phyloP scores from a whole-genome alignment of 1,140 invertebrate genomes.

The Aphaenogaster floridana region DNA sequence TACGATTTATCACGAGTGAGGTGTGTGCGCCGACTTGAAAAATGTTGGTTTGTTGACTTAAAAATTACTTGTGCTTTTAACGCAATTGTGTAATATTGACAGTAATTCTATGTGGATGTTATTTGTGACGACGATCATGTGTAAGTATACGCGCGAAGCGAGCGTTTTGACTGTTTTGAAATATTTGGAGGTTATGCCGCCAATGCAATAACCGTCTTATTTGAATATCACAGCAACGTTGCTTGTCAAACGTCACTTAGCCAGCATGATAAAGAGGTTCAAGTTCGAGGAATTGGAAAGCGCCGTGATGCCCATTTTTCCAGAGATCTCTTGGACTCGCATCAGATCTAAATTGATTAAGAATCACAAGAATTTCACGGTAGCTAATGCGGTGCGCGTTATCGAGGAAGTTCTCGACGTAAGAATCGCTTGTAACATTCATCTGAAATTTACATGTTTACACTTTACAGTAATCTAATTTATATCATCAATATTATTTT shows the following conservation, averaged over 20 bases:
- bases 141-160: neutral
- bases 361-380: conserved; percentile 76
- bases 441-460: conserved; percentile 15
- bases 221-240: conserved; percentile 20
- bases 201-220: neutral
- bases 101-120: neutral
- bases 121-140: neutral
- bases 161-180: neutral
- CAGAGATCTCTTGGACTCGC: conserved; percentile 78
- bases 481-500: neutral
- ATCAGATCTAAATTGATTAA: conserved; percentile 75
- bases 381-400: conserved; percentile 60
- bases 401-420: conserved; percentile 74
- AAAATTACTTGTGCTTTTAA: neutral
- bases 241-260: conserved; percentile 5
- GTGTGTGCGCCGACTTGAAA: neutral
- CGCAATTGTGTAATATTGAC: neutral
- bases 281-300: conserved; percentile 81
- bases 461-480: conserved; percentile 15
- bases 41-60: conserved; percentile 4
- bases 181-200: conserved; percentile 10
- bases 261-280: conserved; percentile 78
- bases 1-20: neutral
- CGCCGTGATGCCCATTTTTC: conserved; percentile 78
- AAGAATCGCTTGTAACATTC: conserved; percentile 49